These are phyloP conservation scores for Asobara japonica DNA, from an alignment of 1,140 invertebrate genomes.

Conservation along the genomic window DNA sequence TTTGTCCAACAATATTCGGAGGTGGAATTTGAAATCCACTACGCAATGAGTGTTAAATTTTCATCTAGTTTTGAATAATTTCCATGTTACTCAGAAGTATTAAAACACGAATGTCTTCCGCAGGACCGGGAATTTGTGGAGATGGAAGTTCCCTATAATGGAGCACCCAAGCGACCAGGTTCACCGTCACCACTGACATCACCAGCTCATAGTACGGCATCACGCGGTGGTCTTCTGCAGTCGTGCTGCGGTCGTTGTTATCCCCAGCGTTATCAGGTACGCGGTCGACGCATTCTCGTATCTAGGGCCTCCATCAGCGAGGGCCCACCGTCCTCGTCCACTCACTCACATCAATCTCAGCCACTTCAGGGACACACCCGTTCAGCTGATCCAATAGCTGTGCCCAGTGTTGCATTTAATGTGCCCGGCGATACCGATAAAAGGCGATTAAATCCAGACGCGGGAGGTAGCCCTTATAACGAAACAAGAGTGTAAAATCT, in stretches of 20 bases:
- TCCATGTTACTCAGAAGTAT: not conserved
- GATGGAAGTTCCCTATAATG: conserved; percentile 93
- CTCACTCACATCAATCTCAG: conserved; percentile 60
- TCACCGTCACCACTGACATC: conserved; percentile 87
- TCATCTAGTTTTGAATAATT: not conserved
- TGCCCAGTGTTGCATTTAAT: conserved; percentile 63
- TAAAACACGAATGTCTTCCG: conserved; percentile 42
- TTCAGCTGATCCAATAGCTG: conserved; percentile 38
- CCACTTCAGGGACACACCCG: conserved; percentile 36
- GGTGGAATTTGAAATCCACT: not conserved
- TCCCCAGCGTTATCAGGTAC: conserved; percentile 89
- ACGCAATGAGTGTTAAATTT: no score
- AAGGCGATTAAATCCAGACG: conserved; percentile 41
- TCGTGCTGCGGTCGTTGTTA: conserved; percentile 88
- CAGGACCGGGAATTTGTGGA: conserved; percentile 97
- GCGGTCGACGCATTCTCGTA: conserved; percentile 64
- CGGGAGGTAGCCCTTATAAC: conserved; percentile 58
- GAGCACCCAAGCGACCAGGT: conserved; percentile 87
- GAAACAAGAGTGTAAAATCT: conserved; percentile 60
- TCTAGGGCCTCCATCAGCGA: conserved; percentile 63
- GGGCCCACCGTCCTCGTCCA: conserved; percentile 58
- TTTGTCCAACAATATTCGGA: no score
- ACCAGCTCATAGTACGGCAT: conserved; percentile 84
- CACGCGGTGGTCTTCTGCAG: conserved; percentile 78
- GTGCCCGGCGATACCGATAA: conserved; percentile 56